phyloP scores from a whole-genome alignment of 2,888 invertebrate genomes.

The Eulithis testata region DNA sequence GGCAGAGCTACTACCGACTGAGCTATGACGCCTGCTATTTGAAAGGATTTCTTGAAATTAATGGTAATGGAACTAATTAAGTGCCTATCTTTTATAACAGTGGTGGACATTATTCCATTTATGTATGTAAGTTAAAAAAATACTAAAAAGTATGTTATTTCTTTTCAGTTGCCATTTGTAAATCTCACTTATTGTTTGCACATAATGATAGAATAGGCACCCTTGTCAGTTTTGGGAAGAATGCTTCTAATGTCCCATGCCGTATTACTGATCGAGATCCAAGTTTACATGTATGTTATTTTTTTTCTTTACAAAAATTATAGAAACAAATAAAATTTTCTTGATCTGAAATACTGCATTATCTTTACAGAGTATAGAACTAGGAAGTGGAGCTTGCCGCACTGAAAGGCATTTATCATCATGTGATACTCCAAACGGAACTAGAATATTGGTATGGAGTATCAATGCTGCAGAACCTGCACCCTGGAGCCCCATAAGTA shows the following conservation, averaged over 20 bases:
- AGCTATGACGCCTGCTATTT: no score
- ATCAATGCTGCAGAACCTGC: slow-evolving; percentile 94
- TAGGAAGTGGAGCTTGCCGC: slow-evolving; percentile 75
- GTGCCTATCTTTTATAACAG: no score
- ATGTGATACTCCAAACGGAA: slow-evolving; percentile 56
- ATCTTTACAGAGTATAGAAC: slow-evolving; percentile 69
- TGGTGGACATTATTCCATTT: no score
- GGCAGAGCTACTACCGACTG: no score
- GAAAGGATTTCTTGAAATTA: no score
- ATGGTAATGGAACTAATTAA: no score
- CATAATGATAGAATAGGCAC: slow-evolving; percentile 89
- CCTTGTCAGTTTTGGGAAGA: slow-evolving; percentile 86
- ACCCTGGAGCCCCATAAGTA: slow-evolving; percentile 92
- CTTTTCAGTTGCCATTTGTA: slow-evolving; percentile 59
- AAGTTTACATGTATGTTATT: slow-evolving; percentile 79
- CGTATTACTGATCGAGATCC: slow-evolving; percentile 88
- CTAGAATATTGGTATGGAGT: slow-evolving; percentile 92
- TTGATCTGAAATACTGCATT: neutral
- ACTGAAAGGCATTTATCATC: slow-evolving; percentile 76
- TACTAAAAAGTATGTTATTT: neutral
- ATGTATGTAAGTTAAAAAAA: no score
- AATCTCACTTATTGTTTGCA: slow-evolving; percentile 87
- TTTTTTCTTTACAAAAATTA: neutral
- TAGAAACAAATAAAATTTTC: neutral
- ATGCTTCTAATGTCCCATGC: slow-evolving; percentile 77